These are phyloP conservation scores for Lasioglossum zephyrum DNA, from an alignment of 2,888 invertebrate species.

Conservation along the genomic window DNA sequence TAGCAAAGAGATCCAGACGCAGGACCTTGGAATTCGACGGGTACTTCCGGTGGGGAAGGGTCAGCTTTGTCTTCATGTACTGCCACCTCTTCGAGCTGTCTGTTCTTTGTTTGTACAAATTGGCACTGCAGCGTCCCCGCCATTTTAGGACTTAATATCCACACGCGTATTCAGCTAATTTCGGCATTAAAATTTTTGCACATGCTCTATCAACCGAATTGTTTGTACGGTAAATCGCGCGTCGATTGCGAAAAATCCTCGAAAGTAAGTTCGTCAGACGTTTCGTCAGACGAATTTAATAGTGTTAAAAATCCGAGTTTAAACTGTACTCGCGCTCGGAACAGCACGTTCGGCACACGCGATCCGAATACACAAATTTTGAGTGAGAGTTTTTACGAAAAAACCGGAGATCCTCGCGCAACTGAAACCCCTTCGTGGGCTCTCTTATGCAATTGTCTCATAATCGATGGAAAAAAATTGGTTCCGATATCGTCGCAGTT, in stretches of 20 bases:
- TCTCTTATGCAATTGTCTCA: background rate
- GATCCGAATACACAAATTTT: conserved; percentile 10
- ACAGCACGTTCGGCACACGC: conserved; percentile 30
- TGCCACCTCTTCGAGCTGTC: background rate
- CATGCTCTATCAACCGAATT: background rate
- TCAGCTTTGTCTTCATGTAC: background rate
- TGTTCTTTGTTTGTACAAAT: background rate
- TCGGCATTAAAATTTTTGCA: background rate
- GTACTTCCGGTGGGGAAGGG: background rate
- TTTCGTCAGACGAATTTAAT: conserved; percentile 20
- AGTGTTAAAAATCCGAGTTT: conserved; percentile 25
- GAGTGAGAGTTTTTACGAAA: conserved; percentile 33
- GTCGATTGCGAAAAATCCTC: conserved; percentile 19
- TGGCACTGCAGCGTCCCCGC: fast-evolving
- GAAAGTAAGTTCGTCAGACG: conserved; percentile 24
- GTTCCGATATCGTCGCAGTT: background rate
- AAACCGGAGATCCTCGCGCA: background rate
- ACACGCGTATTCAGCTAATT: background rate
- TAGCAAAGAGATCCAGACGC: background rate
- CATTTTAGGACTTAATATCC: background rate
- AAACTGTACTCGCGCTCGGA: conserved; percentile 25
- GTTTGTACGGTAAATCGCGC: background rate
- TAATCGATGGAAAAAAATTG: background rate
- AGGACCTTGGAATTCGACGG: background rate
- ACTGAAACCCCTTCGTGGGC: background rate